Conservation (phyloP, 37 sponge, comb jelly and placozoan species). For the Beroe ovata region DNA sequence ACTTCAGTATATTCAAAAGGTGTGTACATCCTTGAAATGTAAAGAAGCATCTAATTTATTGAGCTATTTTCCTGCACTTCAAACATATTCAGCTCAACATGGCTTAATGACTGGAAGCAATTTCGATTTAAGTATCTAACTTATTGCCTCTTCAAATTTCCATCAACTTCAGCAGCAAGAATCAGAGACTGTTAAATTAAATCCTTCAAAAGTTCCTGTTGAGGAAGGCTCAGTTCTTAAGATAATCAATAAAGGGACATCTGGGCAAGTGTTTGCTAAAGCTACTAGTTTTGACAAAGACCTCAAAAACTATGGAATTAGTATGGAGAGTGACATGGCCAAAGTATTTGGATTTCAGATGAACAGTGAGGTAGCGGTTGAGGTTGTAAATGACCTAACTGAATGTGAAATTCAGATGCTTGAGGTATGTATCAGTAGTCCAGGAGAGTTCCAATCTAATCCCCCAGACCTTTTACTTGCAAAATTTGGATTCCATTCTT, state of each 20-base stretch:
- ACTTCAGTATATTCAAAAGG: constrained; percentile 45
- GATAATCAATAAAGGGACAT: background rate
- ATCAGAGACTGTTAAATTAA: constrained; percentile 27
- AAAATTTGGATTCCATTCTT: no score
- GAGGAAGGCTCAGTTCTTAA: background rate
- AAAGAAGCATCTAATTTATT: no score
- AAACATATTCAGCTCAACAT: no score
- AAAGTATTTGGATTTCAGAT: constrained; percentile 39
- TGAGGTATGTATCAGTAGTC: background rate
- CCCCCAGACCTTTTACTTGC: no score
- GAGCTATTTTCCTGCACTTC: no score
- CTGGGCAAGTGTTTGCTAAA: constrained; percentile 14
- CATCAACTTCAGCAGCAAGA: background rate
- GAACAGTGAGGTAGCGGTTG: constrained; percentile 29
- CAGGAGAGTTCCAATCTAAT: background rate
- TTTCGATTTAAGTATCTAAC: background rate
- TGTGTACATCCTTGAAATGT: background rate
- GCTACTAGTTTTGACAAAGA: background rate
- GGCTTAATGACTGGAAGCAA: no score
- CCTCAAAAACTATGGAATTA: constrained; percentile 41
- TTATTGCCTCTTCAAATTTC: background rate
- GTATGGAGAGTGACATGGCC: constrained; percentile 48
- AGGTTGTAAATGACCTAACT: constrained; percentile 21
- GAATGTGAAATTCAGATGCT: constrained; percentile 20
- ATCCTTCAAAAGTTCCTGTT: background rate